A percentile compares a stretch with the other conserved stretches of the same genome.
Conservation (phyloP, 2,113 vertebrate genomes). For the Capreolus pygargus region DNA sequence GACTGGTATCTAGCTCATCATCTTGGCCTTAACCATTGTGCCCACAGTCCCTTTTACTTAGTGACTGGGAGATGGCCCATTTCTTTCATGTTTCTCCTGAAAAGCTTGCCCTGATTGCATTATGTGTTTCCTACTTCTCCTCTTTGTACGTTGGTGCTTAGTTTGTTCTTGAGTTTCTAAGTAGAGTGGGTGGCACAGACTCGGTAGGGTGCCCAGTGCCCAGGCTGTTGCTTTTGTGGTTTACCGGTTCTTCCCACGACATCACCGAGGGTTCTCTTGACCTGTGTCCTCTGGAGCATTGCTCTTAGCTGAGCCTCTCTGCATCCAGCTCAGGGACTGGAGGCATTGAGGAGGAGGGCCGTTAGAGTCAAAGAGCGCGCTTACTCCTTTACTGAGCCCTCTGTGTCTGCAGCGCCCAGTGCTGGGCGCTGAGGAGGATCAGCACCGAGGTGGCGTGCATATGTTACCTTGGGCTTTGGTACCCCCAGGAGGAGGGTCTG, state of each 20-base stretch:
- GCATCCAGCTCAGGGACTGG: neutral
- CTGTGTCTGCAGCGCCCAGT: fast-evolving
- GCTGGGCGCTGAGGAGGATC: neutral
- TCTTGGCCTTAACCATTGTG: neutral
- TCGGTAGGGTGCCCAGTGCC: no score
- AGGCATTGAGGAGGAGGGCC: neutral
- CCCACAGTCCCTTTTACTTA: neutral
- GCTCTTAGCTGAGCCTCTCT: neutral
- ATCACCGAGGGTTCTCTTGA: neutral
- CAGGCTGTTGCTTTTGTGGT: neutral
- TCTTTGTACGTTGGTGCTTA: neutral
- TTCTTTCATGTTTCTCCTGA: neutral
- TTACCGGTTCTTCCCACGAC: fast-evolving
- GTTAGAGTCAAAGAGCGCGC: fast-evolving
- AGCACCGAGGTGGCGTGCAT: fast-evolving
- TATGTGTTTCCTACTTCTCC: neutral
- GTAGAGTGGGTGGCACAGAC: neutral
- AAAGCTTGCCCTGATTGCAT: no score
- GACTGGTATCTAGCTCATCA: fast-evolving
- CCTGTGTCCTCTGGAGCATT: neutral
- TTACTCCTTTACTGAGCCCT: fast-evolving
- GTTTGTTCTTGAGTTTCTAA: neutral
- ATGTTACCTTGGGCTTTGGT: neutral
- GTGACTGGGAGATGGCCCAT: neutral
- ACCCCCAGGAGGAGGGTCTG: neutral